Percentiles rank a stretch among this genome's conserved stretches.
Conservation (phyloP, 1,140 invertebrate genomes). For the Platorchestia sp. region DNA sequence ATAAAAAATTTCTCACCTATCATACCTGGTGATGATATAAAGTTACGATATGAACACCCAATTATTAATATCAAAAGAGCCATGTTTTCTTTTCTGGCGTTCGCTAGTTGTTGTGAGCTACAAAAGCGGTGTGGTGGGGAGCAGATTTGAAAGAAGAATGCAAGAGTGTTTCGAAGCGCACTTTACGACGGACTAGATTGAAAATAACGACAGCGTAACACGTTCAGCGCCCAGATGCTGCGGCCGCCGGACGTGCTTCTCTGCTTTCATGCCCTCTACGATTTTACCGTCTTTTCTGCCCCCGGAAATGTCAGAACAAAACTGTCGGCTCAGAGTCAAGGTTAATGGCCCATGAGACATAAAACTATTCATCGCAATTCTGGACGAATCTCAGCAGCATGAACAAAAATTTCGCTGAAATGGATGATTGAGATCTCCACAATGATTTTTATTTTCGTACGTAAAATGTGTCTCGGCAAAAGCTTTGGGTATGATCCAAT, state of each 20-base stretch:
- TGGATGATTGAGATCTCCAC: too few relatives aligned
- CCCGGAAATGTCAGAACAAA: background rate
- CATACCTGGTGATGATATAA: background rate
- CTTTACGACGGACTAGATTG: slow-evolving; percentile 29
- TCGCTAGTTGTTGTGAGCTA: background rate
- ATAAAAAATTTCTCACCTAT: background rate
- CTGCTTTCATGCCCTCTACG: background rate
- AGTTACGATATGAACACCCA: background rate
- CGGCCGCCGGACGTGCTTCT: background rate
- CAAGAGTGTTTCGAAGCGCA: background rate
- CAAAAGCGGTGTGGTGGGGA: background rate
- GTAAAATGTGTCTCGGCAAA: too few relatives aligned
- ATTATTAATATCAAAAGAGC: background rate
- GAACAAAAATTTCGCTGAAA: too few relatives aligned
- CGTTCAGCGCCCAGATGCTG: background rate
- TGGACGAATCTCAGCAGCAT: background rate
- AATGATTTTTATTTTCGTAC: too few relatives aligned
- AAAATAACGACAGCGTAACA: slow-evolving; percentile 24
- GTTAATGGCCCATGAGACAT: background rate
- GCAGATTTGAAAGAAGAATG: slow-evolving; percentile 24
- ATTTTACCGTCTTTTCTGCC: background rate
- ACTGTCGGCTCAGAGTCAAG: background rate
- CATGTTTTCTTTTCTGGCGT: background rate
- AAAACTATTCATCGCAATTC: background rate
- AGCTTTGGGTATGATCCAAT: too few relatives aligned